A percentile compares a stretch with the other conserved stretches of the same genome.
Conservation (phyloP, 2,113 vertebrate species). For the Nestor notabilis region DNA sequence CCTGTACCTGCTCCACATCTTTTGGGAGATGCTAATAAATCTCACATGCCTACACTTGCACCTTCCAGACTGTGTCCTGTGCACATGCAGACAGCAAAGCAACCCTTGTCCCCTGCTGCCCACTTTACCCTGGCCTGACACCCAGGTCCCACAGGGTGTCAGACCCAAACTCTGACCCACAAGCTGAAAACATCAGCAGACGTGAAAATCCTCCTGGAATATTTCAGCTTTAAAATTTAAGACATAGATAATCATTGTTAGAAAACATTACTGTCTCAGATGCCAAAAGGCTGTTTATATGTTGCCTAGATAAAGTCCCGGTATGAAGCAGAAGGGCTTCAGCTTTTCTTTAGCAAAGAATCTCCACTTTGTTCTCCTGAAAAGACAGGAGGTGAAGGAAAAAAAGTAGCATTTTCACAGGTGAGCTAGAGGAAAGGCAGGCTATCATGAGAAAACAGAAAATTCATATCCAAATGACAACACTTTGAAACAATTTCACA, state of each 20-base stretch:
- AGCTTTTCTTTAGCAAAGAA: neutral
- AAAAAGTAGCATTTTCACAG: neutral
- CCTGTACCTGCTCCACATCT: fast-evolving
- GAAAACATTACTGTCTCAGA: neutral
- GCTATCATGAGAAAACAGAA: neutral
- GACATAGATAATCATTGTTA: neutral
- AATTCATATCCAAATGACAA: neutral
- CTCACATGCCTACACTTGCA: neutral
- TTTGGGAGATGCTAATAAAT: neutral
- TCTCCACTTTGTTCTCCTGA: neutral
- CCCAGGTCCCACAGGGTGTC: neutral
- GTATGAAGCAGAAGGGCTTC: neutral
- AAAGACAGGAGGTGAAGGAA: neutral
- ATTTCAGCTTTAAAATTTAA: neutral
- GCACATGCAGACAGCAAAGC: neutral
- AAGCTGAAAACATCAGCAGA: neutral
- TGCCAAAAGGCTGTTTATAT: neutral
- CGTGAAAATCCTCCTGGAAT: neutral
- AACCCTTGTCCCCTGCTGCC: neutral
- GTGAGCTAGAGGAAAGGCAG: neutral
- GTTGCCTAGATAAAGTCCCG: neutral
- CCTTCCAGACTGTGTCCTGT: neutral
- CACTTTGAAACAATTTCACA: neutral
- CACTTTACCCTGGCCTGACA: fast-evolving
- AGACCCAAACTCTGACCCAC: neutral